These are phyloP conservation scores for Tursiops truncatus DNA, from an alignment of 2,113 vertebrate genomes.

Conservation along the genomic window DNA sequence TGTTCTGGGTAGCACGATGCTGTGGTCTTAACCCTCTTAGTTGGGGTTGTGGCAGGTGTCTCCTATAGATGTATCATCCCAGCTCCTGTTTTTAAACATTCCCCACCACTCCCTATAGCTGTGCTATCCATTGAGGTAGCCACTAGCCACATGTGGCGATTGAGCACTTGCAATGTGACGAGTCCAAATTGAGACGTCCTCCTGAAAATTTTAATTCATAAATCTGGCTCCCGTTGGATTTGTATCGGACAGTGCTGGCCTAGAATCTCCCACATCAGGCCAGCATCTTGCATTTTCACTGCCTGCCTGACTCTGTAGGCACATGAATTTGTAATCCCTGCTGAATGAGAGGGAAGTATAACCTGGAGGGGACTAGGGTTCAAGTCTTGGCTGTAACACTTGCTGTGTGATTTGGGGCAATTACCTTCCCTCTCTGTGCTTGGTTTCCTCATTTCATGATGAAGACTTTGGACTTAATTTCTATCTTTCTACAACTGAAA, in stretches of 20 bases:
- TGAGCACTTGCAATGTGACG: not conserved
- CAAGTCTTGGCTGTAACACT: not conserved
- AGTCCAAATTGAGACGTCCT: not conserved
- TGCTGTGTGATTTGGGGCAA: not conserved
- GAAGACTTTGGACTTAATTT: conserved; percentile 11
- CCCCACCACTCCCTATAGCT: not conserved
- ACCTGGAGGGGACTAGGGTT: not conserved
- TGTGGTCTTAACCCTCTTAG: not conserved
- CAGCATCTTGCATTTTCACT: not conserved
- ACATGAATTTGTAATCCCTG: not conserved
- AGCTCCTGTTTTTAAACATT: not conserved
- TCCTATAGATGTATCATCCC: not conserved
- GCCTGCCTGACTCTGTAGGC: not conserved
- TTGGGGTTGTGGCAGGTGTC: not conserved
- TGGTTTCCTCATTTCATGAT: not conserved
- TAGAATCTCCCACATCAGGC: not conserved
- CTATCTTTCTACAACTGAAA: conserved; percentile 19
- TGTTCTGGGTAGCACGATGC: not conserved
- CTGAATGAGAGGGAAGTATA: not conserved
- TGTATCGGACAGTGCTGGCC: fast-evolving
- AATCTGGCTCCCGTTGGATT: not conserved
- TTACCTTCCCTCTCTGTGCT: not conserved
- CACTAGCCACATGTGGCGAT: not conserved
- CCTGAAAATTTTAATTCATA: not conserved
- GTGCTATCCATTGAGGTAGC: fast-evolving